Percentiles rank a stretch among this genome's conserved stretches.
Conservation (phyloP, 2,888 invertebrate genomes). For the Nasonovia ribisnigri region DNA sequence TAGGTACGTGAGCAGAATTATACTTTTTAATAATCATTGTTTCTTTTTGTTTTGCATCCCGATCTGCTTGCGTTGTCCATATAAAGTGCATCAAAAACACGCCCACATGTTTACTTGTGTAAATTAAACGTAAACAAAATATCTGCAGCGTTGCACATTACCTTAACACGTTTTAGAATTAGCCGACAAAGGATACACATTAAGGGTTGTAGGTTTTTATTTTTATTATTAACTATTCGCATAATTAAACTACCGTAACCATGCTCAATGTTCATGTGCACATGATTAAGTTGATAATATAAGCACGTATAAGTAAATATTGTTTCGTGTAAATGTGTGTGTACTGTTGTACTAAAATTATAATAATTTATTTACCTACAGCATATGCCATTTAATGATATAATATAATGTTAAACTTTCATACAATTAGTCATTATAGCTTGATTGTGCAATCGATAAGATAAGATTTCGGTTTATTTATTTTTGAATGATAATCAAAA, state of each 20-base stretch:
- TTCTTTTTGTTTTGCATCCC: neutral
- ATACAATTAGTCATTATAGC: neutral
- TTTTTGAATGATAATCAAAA: neutral
- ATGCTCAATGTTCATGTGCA: neutral
- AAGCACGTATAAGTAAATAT: neutral
- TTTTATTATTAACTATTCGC: conserved; percentile 26
- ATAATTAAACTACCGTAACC: neutral
- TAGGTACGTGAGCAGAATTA: neutral
- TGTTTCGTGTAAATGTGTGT: neutral
- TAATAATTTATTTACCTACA: neutral
- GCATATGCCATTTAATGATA: neutral
- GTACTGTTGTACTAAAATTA: neutral
- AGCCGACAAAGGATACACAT: neutral
- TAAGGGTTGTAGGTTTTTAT: conserved; percentile 31
- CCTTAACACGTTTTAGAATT: neutral
- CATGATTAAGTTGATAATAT: neutral
- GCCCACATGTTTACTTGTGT: conserved; percentile 38
- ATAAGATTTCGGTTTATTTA: neutral
- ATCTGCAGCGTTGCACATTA: conserved; percentile 31
- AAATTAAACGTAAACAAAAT: conserved; percentile 55
- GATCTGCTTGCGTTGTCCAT: neutral
- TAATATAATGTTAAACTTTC: neutral
- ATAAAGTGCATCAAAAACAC: conserved; percentile 4
- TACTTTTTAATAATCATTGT: conserved; percentile 24
- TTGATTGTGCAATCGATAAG: neutral